Evolutionary conservation across 1,140 invertebrate genomes (phyloP).

Genomic region (Ostrea edulis): DNA sequence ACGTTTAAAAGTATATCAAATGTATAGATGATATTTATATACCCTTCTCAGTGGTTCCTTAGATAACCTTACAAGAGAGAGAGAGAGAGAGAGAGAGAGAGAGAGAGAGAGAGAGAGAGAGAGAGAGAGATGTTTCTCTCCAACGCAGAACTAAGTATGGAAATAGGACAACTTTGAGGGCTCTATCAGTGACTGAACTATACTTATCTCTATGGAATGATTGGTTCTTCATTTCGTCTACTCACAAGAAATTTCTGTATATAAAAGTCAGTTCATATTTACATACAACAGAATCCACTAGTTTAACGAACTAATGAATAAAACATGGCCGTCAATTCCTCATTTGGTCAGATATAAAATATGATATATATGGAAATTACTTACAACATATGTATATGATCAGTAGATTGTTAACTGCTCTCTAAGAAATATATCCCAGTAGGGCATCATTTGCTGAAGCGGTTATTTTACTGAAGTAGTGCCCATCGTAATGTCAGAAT

Average conservation of each 20-base stretch:
- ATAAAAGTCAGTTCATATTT: conserved; percentile 1
- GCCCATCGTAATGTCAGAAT: not conserved
- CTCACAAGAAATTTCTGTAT: not conserved
- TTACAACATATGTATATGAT: not conserved
- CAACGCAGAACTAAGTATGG: not conserved
- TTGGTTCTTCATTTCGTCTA: not conserved
- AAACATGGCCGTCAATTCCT: conserved; percentile 14
- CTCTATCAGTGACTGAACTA: not conserved
- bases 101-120: not conserved
- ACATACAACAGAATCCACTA: not conserved
- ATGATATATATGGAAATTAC: conserved; percentile 28
- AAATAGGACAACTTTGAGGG: not conserved
- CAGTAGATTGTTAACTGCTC: not conserved
- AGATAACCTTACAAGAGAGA: too few relatives aligned
- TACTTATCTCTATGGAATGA: not conserved
- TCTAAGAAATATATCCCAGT: not conserved
- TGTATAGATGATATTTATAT: too few relatives aligned
- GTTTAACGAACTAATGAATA: conserved; percentile 13
- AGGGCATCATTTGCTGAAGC: not conserved
- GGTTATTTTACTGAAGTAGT: not conserved
- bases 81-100: too few relatives aligned
- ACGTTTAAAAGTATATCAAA: too few relatives aligned
- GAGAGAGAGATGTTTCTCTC: not conserved
- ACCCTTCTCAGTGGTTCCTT: not conserved
- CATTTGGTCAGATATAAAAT: not conserved